These are phyloP conservation scores for Molossus molossus DNA, from an alignment of 2,797 vertebrate species.

Conservation along the genomic window DNA sequence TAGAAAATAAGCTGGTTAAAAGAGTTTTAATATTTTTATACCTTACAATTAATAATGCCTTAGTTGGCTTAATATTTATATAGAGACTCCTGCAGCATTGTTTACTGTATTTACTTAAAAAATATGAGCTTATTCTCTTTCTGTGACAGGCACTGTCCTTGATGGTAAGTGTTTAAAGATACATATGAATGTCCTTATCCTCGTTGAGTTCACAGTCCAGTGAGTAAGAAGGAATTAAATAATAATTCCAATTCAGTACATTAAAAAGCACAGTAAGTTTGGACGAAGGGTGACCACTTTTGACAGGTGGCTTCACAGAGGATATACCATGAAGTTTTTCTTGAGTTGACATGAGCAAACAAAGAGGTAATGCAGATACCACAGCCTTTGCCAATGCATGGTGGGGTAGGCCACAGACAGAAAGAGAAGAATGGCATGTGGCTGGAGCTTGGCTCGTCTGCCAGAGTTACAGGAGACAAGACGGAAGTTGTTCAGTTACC, in stretches of 20 bases:
- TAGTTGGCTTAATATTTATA: background rate
- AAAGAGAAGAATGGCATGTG: background rate
- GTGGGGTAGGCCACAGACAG: fast-evolving
- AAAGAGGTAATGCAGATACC: background rate
- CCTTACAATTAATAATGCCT: background rate
- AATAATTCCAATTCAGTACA: background rate
- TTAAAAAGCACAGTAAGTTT: background rate
- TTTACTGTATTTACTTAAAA: conserved; percentile 10
- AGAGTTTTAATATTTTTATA: background rate
- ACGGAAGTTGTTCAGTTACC: background rate
- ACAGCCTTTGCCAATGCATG: background rate
- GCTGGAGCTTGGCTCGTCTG: background rate
- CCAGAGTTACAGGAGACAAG: background rate
- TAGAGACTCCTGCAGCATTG: background rate
- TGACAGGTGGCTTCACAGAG: background rate
- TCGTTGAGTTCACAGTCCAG: background rate
- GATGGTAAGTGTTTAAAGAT: background rate
- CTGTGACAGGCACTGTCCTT: background rate
- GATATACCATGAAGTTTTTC: background rate
- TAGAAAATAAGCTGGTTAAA: background rate
- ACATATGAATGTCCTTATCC: background rate
- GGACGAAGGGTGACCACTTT: background rate
- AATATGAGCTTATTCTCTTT: background rate
- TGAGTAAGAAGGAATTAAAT: background rate
- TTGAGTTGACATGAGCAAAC: background rate